Evolutionary conservation across 2,113 vertebrate genomes (phyloP).

Genomic region (Otis tarda): DNA sequence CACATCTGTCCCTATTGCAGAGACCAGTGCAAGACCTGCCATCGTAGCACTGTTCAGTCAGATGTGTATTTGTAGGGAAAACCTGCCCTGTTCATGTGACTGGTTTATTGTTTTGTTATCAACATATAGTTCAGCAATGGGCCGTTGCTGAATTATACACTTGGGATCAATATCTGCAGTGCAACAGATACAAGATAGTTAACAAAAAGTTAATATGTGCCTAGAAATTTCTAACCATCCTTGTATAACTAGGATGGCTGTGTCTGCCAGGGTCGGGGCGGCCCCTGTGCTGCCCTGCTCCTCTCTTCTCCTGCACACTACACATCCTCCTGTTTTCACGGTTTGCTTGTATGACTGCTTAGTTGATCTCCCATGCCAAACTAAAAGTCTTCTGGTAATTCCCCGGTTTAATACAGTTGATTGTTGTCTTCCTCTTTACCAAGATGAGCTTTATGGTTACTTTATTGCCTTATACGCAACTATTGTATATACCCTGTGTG

Average conservation of each 20-base stretch:
- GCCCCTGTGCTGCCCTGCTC: not conserved
- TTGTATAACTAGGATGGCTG: not conserved
- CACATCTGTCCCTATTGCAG: not conserved
- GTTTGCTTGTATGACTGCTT: not conserved
- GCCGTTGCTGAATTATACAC: not conserved
- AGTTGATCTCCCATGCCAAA: not conserved
- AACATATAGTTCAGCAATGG: not conserved
- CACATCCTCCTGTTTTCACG: accelerated
- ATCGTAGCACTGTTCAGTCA: not conserved
- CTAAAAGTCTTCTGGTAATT: not conserved
- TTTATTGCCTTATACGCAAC: not conserved
- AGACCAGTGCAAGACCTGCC: not conserved
- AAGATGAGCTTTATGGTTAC: not conserved
- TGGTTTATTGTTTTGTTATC: not conserved
- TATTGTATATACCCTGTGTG: accelerated
- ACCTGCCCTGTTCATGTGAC: not conserved
- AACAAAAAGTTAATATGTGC: not conserved
- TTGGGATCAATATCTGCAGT: not conserved
- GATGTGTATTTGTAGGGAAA: not conserved
- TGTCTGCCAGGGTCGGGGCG: accelerated
- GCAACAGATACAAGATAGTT: not conserved
- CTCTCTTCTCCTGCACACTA: not conserved
- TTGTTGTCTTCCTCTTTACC: not conserved
- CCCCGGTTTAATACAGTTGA: not conserved
- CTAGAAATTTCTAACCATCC: not conserved